Evolutionary conservation across 1,140 invertebrate genomes (phyloP).

Genomic region (Andricus grossulariae): DNA sequence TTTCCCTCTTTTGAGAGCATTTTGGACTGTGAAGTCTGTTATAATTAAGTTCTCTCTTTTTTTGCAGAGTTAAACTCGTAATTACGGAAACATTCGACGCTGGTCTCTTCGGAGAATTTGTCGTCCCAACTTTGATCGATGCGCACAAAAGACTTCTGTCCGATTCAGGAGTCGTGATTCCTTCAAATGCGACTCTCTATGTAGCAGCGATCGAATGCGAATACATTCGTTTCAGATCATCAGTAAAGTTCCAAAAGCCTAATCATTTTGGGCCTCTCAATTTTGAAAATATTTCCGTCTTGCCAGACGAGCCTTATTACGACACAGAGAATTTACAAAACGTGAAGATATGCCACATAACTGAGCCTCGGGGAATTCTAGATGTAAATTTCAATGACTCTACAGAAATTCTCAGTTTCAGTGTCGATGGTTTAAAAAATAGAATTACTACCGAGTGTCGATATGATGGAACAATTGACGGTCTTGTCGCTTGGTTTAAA

Average conservation of each 20-base stretch:
- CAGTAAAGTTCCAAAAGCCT: constrained; percentile 51
- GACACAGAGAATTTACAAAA: constrained; percentile 82
- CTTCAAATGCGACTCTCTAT: constrained; percentile 80
- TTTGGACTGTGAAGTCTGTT: too few relatives aligned
- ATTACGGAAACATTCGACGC: constrained; percentile 89
- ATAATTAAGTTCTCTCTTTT: constrained; percentile 33
- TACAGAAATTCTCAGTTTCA: constrained; percentile 73
- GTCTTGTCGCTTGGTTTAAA: constrained; percentile 84
- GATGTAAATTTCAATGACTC: constrained; percentile 81
- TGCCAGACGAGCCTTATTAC: constrained; percentile 78
- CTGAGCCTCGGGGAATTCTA: constrained; percentile 77
- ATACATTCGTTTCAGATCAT: constrained; percentile 66
- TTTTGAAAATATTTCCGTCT: constrained; percentile 57
- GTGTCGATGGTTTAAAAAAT: constrained; percentile 69
- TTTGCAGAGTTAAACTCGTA: constrained; percentile 79
- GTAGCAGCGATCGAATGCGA: constrained; percentile 74
- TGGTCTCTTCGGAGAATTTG: constrained; percentile 85
- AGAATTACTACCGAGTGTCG: constrained; percentile 64
- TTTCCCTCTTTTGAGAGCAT: too few relatives aligned
- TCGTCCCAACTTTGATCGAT: constrained; percentile 81
- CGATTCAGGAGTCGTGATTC: constrained; percentile 78
- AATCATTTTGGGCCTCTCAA: constrained; percentile 50
- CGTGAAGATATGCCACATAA: constrained; percentile 79
- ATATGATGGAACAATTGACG: constrained; percentile 78
- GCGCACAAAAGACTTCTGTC: constrained; percentile 80